These are phyloP conservation scores for Heliconius sara DNA, from an alignment of 2,888 invertebrate genomes.

Conservation along the genomic window DNA sequence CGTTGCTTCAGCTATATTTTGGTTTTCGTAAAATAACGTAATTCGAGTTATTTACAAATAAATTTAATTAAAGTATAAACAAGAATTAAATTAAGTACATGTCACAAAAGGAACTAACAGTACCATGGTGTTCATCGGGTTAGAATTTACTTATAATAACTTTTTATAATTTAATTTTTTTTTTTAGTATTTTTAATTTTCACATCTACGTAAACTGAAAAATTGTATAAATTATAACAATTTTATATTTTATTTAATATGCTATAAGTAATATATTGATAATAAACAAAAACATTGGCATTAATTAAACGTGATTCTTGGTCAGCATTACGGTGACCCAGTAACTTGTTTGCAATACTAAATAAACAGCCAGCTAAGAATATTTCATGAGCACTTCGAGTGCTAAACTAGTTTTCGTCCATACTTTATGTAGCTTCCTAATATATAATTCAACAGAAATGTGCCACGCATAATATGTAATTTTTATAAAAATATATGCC, in stretches of 20 bases:
- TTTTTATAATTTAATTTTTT: no score
- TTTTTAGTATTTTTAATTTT: neutral
- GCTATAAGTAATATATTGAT: neutral
- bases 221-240: neutral
- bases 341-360: conserved; percentile 56
- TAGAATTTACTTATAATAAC: conserved; percentile 12
- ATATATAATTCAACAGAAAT: conserved; percentile 35
- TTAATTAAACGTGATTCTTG: conserved; percentile 35
- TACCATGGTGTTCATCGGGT: conserved; percentile 74
- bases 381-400: conserved; percentile 56
- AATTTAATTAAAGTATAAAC: neutral
- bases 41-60: neutral
- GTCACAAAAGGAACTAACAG: conserved; percentile 60
- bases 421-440: conserved; percentile 42
- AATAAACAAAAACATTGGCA: conserved; percentile 21
- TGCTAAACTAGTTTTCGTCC: conserved; percentile 47
- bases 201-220: neutral
- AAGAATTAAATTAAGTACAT: conserved; percentile 53
- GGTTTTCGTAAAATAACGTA: neutral
- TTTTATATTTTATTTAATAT: neutral
- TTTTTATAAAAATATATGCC: conserved; percentile 21
- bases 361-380: conserved; percentile 59
- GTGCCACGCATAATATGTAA: conserved; percentile 28
- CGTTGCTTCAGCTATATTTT: neutral
- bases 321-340: conserved; percentile 57